A percentile compares a stretch with the other conserved stretches of the same genome.
phyloP scores from a whole-genome alignment of 1,140 invertebrate species.

The Drosophila prosaltans region DNA sequence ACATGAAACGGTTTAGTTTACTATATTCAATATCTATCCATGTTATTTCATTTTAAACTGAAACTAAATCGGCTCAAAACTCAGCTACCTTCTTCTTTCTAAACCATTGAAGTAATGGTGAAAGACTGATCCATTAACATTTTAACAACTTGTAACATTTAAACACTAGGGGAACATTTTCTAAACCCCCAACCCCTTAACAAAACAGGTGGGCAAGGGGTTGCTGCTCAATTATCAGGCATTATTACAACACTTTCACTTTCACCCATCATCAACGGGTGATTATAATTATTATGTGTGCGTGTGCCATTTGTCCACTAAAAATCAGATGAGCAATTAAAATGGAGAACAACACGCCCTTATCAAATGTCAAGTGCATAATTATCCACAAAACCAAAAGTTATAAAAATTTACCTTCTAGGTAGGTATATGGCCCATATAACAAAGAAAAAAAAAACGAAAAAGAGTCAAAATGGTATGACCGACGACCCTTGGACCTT shows the following conservation, averaged over 20 bases:
- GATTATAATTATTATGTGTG: constrained; percentile 7
- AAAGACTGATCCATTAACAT: too few species aligned
- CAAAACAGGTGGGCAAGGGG: too few species aligned
- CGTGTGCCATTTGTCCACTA: constrained; percentile 12
- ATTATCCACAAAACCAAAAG: constrained; percentile 58
- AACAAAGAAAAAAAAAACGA: constrained; percentile 19
- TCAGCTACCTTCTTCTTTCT: too few species aligned
- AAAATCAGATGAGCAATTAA: constrained; percentile 22
- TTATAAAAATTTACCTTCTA: constrained; percentile 36
- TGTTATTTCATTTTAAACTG: too few species aligned
- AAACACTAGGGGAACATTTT: too few species aligned
- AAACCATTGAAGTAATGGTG: too few species aligned
- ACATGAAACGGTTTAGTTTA: too few species aligned
- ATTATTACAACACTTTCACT: constrained; percentile 6
- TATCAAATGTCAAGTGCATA: constrained; percentile 77
- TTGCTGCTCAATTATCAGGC: constrained; percentile 5
- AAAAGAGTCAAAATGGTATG: constrained; percentile 28
- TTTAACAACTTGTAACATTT: too few species aligned
- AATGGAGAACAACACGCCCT: constrained; percentile 36
- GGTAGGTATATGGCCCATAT: constrained; percentile 24
- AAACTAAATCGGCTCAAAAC: too few species aligned
- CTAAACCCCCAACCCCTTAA: too few species aligned
- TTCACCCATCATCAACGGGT: background rate
- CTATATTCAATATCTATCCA: too few species aligned
- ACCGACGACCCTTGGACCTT: constrained; percentile 21